Evolutionary conservation across 2,888 invertebrate species (phyloP), one percentile per base, ranked within the genome.

Genomic region (Alloscopus bannaensis): DNA sequence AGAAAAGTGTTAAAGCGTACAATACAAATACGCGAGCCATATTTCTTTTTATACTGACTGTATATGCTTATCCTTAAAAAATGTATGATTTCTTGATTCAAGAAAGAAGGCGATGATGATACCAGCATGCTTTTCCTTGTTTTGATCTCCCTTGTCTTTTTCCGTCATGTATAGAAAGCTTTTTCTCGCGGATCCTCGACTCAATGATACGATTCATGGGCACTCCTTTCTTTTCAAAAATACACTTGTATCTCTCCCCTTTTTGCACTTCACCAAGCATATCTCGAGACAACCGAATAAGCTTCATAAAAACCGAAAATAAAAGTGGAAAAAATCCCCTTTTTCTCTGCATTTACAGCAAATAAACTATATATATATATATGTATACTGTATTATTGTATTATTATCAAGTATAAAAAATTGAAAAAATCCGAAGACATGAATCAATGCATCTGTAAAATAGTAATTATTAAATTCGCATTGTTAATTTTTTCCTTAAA

Each of bases 131-230:
- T 68, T 52, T 68, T 55, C 50, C 55, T 50, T 68, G 52, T 68
- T 68, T 68, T 68, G 66, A 68, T 68, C 36, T 68, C 55, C 22
- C 45, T 50, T 45, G 66, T 68, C 66, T 50, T 24, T 65, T 47
- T 65, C 4, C 26, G 31, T 29, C 55, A 55, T 36, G 36, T 68
- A 36, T 68, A 22, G 36, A 68, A 36, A 36, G 2, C 36, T 13
- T 59, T 18, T n/a, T 59, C 22, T 60, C n/a, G 20, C 22, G 16
- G 18, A 13, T 18, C 29, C 28, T 2, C 11, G n/a, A 47, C 55
- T 3, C 2, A 24, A 1, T 20, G 11, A 31, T 36, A 68, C 52
- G 16, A 28, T 29, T 29, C 50, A 36, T 50, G 20, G 36, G 36
- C 26, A 13, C 13, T 8, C 13, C 36, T 36, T 36, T 65, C 36